Base-by-base conservation (phyloP, 53 echinoderm and acorn worm genomes). In the Paracentrotus lividus region DNA sequence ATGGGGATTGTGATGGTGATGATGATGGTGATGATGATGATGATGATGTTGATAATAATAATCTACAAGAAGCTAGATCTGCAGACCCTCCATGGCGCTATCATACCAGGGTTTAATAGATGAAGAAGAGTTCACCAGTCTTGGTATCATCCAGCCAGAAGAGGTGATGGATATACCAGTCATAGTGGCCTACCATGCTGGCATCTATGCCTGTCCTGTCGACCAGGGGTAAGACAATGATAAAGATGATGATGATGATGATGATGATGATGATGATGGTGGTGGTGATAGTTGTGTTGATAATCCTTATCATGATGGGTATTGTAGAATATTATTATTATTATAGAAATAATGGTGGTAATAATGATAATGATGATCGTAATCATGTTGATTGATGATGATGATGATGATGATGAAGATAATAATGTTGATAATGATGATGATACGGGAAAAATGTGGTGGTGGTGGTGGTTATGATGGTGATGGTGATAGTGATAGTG, bases 11-110 rank as follows among this genome's bases (percentile, higher is more conserved):
- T 68, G 88, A 66, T 88, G 93, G 16, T 88, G 88, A 47, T 88
- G 69, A 5, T 57, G 93, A 57, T 84, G 33, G 53, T 84, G 58
- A 42, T 56, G 84, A 14, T 84, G 77, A 92, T 77, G 77, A n/a
- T n/a, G 84, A 84, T 84, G 84, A n/a, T n/a, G n/a, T n/a, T n/a
- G n/a, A n/a, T n/a, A n/a, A n/a, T n/a, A n/a, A n/a, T n/a, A n/a
- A n/a, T n/a, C n/a, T n/a, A 97, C 95, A 98, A 98, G 94, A 94
- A 97, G n/a, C 95, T 98, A n/a, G 98, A 98, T 64, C 94, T 97
- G 1, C 97, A 98, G 94, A 90, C 96, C 23, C 89, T 98, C 31
- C 93, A 94, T 33, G 98, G 98, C 23, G 90, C 98, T 4, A 88
- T 97, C 93, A 98, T 98, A 42, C 98, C 98, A 3, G 97, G 98